Evolutionary conservation across 2,888 invertebrate species (phyloP).

Genomic region (Limenitis arthemis): DNA sequence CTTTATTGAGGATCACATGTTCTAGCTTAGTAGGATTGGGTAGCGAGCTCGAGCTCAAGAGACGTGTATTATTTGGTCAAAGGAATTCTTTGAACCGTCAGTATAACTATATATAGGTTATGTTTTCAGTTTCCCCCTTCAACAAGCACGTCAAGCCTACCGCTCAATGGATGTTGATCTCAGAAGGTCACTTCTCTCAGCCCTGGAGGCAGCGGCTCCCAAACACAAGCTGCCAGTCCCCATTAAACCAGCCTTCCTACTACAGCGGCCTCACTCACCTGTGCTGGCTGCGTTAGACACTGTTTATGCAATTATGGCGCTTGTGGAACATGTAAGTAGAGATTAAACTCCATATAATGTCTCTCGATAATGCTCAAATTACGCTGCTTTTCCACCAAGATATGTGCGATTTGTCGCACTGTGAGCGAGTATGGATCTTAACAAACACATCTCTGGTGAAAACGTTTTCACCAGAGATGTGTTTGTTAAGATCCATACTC

Average conservation of each 20-base stretch:
- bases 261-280: slow-evolving; percentile 86
- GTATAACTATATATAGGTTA: too few relatives aligned
- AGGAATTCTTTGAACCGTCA: too few relatives aligned
- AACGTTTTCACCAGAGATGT: too few relatives aligned
- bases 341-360: neutral
- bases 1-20: too few relatives aligned
- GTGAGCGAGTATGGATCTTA: too few relatives aligned
- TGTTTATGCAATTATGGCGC: slow-evolving; percentile 83
- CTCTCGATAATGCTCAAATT: too few relatives aligned
- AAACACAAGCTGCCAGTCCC: slow-evolving; percentile 81
- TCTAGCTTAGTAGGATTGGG: too few relatives aligned
- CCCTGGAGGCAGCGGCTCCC: slow-evolving; percentile 75
- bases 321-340: slow-evolving; percentile 78
- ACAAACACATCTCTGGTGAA: too few relatives aligned
- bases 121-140: slow-evolving; percentile 79
- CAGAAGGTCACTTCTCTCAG: slow-evolving; percentile 80
- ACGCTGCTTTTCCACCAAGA: neutral
- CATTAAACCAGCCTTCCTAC: slow-evolving; percentile 83
- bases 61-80: too few relatives aligned
- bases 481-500: too few relatives aligned
- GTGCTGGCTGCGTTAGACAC: slow-evolving; percentile 87
- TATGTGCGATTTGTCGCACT: too few relatives aligned
- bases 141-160: slow-evolving; percentile 89
- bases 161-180: slow-evolving; percentile 90
- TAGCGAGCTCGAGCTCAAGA: too few relatives aligned